Evolutionary conservation across 2,797 vertebrate species (phyloP).

Genomic region (Distichodus sexfasciatus): DNA sequence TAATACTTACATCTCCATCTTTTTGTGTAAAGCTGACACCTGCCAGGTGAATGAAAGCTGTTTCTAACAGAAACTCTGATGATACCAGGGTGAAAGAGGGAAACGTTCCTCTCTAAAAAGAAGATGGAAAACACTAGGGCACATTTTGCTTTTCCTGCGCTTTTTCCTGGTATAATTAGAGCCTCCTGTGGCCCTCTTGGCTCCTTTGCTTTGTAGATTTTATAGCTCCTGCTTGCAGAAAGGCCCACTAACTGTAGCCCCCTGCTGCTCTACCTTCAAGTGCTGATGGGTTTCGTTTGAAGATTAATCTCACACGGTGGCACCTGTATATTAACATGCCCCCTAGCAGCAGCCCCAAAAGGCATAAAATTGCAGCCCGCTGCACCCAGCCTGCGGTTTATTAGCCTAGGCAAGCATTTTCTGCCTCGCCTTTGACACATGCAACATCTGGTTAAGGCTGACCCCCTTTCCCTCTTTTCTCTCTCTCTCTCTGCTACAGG

Average conservation of each 20-base stretch:
- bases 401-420: conserved; percentile 52
- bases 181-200: conserved; percentile 28
- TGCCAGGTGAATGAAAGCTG: not conserved
- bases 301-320: conserved; percentile 58
- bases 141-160: not conserved
- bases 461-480: not conserved
- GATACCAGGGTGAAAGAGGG: not conserved
- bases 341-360: conserved; percentile 5
- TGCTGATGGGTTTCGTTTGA: conserved; percentile 53
- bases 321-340: conserved; percentile 33
- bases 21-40: too few relatives aligned
- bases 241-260: conserved; percentile 21
- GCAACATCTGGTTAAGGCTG: conserved; percentile 50
- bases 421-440: conserved; percentile 32
- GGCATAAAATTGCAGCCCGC: conserved; percentile 41
- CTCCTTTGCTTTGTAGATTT: conserved; percentile 55
- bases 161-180: conserved; percentile 44
- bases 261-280: conserved; percentile 45
- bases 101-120: not conserved
- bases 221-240: conserved; percentile 40
- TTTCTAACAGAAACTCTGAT: not conserved
- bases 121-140: not conserved
- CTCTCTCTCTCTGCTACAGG: conserved; percentile 52
- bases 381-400: conserved; percentile 24
- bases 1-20: too few relatives aligned